These are phyloP conservation scores for Electrona antarctica DNA, from an alignment of 2,113 vertebrate genomes.

Conservation along the genomic window DNA sequence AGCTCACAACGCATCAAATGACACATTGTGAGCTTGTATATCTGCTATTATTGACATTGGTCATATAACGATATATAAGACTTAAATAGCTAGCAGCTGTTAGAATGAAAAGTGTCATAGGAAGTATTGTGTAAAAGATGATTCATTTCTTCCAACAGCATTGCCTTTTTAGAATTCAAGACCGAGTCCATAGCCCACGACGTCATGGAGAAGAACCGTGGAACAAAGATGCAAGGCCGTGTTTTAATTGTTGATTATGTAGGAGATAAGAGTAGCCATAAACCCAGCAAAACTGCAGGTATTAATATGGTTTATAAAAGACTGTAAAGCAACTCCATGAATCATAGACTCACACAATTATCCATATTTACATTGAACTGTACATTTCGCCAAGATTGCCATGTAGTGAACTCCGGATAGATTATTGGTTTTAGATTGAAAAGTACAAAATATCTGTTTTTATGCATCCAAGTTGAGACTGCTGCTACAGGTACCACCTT, in stretches of 20 bases:
- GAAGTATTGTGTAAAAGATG: background rate
- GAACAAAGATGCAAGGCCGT: conserved; percentile 82
- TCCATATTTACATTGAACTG: background rate
- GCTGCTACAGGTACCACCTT: conserved; percentile 73
- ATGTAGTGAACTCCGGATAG: too few species aligned
- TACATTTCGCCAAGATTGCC: too few species aligned
- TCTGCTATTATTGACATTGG: too few species aligned
- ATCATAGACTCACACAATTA: background rate
- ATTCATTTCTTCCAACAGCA: conserved; percentile 65
- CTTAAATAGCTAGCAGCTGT: too few species aligned
- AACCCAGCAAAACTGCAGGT: conserved; percentile 53
- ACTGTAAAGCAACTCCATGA: too few species aligned
- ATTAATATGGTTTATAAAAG: background rate
- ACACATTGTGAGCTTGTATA: too few species aligned
- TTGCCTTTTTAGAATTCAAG: conserved; percentile 93
- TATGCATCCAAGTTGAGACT: conserved; percentile 18
- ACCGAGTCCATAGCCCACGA: conserved; percentile 82
- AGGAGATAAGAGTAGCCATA: conserved; percentile 75
- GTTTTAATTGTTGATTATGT: conserved; percentile 83
- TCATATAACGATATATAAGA: too few species aligned
- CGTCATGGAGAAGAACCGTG: conserved; percentile 81
- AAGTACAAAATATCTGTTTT: background rate
- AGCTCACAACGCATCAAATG: too few species aligned
- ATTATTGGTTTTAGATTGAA: too few species aligned
- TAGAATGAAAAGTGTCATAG: too few species aligned